These are phyloP conservation scores for Uria aalge DNA, from an alignment of 2,113 vertebrate species.

Conservation along the genomic window DNA sequence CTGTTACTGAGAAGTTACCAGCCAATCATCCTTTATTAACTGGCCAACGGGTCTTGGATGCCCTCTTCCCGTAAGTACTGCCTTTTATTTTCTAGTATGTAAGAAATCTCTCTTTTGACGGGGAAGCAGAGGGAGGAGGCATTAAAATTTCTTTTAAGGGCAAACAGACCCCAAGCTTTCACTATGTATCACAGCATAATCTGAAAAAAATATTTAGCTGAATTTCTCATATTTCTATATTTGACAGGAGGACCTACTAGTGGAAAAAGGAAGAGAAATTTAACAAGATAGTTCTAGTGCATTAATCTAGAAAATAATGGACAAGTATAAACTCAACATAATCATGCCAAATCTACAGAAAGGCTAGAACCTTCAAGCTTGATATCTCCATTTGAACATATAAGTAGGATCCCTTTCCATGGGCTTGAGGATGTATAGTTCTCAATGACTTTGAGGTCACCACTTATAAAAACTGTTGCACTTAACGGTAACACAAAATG, in stretches of 20 bases:
- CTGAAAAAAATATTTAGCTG: not conserved
- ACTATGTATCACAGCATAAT: not conserved
- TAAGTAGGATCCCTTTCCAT: not conserved
- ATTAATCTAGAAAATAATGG: not conserved
- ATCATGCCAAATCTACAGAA: not conserved
- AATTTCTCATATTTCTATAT: not conserved
- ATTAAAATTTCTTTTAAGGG: not conserved
- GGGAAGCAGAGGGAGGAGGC: not conserved
- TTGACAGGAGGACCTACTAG: not conserved
- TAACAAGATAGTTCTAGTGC: not conserved
- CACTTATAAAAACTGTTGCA: not conserved
- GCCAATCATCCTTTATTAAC: constrained; percentile 94
- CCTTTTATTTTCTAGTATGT: not conserved
- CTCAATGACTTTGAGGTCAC: not conserved
- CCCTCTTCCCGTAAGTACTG: constrained; percentile 91
- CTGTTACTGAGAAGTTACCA: constrained; percentile 95
- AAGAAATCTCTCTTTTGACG: not conserved
- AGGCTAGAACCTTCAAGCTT: not conserved
- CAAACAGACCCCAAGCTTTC: not conserved
- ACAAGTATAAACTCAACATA: not conserved
- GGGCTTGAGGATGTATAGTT: not conserved
- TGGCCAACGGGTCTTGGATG: constrained; percentile 93
- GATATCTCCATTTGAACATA: not conserved
- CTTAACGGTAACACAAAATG: not conserved
- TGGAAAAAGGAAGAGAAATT: not conserved